Evolutionary conservation across 2,113 vertebrate genomes (phyloP), one percentile per base, ranked within the genome.

Genomic region (Mellivora capensis): DNA sequence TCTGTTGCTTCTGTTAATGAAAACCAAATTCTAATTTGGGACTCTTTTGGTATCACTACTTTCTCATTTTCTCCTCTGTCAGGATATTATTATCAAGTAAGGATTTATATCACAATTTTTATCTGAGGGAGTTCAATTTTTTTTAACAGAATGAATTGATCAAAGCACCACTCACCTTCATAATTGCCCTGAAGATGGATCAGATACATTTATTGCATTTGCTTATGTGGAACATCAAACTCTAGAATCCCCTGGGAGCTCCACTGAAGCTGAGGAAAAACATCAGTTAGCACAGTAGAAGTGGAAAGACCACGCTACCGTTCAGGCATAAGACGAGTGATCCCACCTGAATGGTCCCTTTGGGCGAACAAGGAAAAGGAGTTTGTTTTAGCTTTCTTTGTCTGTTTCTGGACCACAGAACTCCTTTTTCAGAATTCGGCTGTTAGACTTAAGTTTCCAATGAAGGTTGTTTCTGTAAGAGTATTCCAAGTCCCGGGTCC

Each of bases 1-100:
- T 74, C 18, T 57, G 54, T 77, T 52, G 13, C 59, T 62, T 88
- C 69, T 52, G 23, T 87, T 34, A 97, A 87, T 89, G 7, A 92
- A 91, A 97, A 85, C 31, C 37, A 67, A 2, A 95, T 96, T 91
- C 85, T 93, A 93, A 89, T 96, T 95, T 90, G 96, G 72, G 64
- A 47, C n/a, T 44, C 81, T 86, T 92, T 87, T 42, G 57, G 31
- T 90, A 74, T 94, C 54, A 54, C 59, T 86, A 67, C 71, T 96
- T 96, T 95, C 92, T 96, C 64, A 95, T 97, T 96, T 94, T 97
- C 97, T 94, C 90, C 92, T 97, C 72, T 96, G 67, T 72, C 47
- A 77, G 93, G 61, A 82, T 94, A 88, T 96, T 93, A 59, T n/a
- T 59, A 92, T 87, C 69, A 88, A 72, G 64, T 67, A 42, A 95